phyloP scores from a whole-genome alignment of 2,888 invertebrate species.

The Dioctria linearis region DNA sequence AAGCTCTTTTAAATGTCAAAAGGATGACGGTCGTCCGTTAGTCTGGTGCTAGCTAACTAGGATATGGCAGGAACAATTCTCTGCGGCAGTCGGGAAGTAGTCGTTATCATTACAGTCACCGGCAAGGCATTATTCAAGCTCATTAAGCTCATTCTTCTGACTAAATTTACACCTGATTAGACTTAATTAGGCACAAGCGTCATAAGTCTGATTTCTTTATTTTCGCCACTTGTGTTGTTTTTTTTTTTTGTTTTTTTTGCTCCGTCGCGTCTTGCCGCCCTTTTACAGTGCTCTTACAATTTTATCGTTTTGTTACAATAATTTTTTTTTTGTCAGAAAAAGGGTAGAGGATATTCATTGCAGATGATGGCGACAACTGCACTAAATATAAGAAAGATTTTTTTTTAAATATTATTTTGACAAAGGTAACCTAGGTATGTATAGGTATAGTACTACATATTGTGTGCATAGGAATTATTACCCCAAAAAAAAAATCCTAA shows the following conservation, averaged over 20 bases:
- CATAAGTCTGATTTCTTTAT: constrained; percentile 21
- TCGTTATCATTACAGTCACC: constrained; percentile 36
- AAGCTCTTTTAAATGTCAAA: constrained; percentile 8
- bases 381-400: too few relatives aligned
- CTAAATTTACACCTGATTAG: constrained; percentile 65
- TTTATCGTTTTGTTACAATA: too few relatives aligned
- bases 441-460: too few relatives aligned
- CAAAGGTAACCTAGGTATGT: too few relatives aligned
- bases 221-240: constrained; percentile 9
- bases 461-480: too few relatives aligned
- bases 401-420: too few relatives aligned
- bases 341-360: too few relatives aligned
- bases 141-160: constrained; percentile 51
- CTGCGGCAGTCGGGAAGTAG: constrained; percentile 15
- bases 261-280: too few relatives aligned
- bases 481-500: too few relatives aligned
- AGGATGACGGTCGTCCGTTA: constrained; percentile 1
- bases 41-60: neutral
- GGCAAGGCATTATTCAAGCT: constrained; percentile 42
- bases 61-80: neutral
- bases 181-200: constrained; percentile 55
- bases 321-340: constrained; percentile 61
- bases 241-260: neutral
- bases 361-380: too few relatives aligned
- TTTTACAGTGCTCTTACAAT: too few relatives aligned